phyloP scores from a whole-genome alignment of 1,140 invertebrate species.

The Heliconius hermathena region DNA sequence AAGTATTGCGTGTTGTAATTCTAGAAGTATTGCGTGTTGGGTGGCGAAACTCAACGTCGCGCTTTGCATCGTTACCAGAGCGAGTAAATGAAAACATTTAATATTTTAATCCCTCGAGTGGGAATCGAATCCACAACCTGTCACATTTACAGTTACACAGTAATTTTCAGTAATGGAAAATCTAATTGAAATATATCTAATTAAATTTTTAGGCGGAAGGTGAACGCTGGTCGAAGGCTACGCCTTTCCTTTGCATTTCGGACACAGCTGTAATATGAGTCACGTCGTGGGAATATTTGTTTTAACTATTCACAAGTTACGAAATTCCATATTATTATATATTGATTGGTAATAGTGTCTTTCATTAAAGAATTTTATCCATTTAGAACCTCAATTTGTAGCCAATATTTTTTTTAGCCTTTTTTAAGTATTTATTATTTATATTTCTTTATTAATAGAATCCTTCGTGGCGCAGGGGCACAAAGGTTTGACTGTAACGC shows the following conservation, averaged over 20 bases:
- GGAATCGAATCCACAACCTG: no score
- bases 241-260: constrained; percentile 14
- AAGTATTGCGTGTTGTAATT: no score
- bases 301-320: background rate
- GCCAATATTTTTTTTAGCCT: no score
- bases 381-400: background rate
- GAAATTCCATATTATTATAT: background rate
- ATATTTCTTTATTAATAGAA: no score
- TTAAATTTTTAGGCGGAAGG: background rate
- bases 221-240: background rate
- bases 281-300: constrained; percentile 40
- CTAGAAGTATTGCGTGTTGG: no score
- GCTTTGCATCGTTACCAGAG: no score
- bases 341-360: background rate
- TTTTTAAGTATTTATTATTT: no score
- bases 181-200: background rate
- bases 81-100: background rate
- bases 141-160: no score
- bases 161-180: background rate
- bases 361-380: background rate
- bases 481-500: no score
- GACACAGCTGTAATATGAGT: constrained; percentile 26
- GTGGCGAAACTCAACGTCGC: no score
- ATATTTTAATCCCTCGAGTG: no score
- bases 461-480: no score